Conservation (phyloP, 2,888 invertebrate species). For the Flexamia atlantica region DNA sequence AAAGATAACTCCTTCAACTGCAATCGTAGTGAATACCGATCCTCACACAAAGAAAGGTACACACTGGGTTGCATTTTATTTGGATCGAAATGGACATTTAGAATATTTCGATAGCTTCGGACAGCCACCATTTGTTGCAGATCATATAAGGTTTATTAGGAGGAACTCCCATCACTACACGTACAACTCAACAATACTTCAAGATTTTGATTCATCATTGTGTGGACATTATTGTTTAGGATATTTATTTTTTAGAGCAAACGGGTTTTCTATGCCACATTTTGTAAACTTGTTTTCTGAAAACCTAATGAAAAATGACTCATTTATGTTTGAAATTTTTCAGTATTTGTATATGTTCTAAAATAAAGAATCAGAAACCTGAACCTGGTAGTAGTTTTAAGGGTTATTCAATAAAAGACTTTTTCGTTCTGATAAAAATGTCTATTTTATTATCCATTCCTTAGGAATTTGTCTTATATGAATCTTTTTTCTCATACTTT, state of each 20-base stretch:
- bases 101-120: conserved; percentile 33
- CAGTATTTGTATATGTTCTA: neutral
- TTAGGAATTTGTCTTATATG: too few relatives aligned
- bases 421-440: too few relatives aligned
- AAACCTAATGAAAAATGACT: neutral
- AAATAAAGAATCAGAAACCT: too few relatives aligned
- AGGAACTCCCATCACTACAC: neutral
- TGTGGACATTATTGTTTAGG: conserved; percentile 13
- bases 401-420: too few relatives aligned
- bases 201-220: neutral
- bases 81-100: neutral
- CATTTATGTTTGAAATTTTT: neutral
- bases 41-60: conserved; percentile 6
- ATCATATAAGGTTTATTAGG: neutral
- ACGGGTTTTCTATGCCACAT: neutral
- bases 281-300: neutral
- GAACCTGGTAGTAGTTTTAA: too few relatives aligned
- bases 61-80: conserved; percentile 15
- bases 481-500: too few relatives aligned
- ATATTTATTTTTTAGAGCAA: neutral
- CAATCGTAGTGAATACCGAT: conserved; percentile 13
- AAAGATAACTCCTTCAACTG: neutral
- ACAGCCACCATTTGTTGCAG: neutral
- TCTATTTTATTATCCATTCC: too few relatives aligned
- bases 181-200: neutral